Evolutionary conservation across 2,888 invertebrate species (phyloP).

Genomic region (Eupsilia transversa): DNA sequence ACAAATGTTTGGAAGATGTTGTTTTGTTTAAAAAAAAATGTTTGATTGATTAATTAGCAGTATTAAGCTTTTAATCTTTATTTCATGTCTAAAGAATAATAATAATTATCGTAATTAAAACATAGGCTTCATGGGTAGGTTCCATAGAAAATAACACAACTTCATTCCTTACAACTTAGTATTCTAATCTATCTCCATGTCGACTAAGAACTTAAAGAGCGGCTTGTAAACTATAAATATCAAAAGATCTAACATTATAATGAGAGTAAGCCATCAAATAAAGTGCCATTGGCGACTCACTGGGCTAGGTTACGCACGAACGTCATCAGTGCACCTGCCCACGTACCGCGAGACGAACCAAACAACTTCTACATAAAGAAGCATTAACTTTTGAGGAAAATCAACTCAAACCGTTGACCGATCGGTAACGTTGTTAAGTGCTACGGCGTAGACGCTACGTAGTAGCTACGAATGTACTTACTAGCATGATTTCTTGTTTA

Average conservation of each 20-base stretch:
- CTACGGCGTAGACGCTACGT: constrained; percentile 58
- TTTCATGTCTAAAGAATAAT: not conserved
- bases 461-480: constrained; percentile 34
- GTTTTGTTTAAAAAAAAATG: no score
- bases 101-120: not conserved
- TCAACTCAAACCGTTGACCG: constrained; percentile 12
- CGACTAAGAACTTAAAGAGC: constrained; percentile 64
- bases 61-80: not conserved
- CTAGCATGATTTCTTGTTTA: not conserved
- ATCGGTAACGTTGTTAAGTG: constrained; percentile 32
- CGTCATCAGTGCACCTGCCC: constrained; percentile 73
- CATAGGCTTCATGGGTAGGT: not conserved
- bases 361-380: constrained; percentile 36
- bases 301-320: constrained; percentile 68
- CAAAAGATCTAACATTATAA: constrained; percentile 71
- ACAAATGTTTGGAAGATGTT: not conserved
- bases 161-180: constrained; percentile 39
- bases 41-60: not conserved
- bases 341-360: constrained; percentile 44
- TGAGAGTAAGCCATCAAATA: constrained; percentile 75
- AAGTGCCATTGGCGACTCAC: constrained; percentile 72
- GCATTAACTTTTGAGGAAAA: constrained; percentile 36
- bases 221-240: constrained; percentile 69
- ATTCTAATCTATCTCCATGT: constrained; percentile 59
- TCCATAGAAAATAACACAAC: constrained; percentile 6